Base-by-base conservation (phyloP, 2,797 vertebrate genomes). In the Florisuga fusca region DNA sequence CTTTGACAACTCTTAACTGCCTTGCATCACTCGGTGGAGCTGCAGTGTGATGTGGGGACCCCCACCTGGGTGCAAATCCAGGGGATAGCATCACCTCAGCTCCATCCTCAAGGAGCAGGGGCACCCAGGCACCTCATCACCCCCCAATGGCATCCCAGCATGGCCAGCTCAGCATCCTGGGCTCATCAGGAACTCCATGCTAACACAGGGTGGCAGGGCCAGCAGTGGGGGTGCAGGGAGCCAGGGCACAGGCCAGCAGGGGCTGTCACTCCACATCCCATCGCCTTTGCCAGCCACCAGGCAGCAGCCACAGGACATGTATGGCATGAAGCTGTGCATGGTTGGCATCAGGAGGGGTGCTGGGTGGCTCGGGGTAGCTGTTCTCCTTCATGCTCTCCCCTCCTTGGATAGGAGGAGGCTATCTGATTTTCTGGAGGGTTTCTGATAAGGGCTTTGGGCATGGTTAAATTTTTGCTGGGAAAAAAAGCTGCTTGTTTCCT, bases 91-190 rank as follows among this genome's bases (percentile, higher is more conserved):
- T 41, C 38, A 41, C 38, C 38, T 41, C 38, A 22, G 34, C 75
- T 76, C 15, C 21, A 3, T 43, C 61, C 23, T 75, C 9, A 8
- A 34, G 74, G 57, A 27, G 7, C 58, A 34, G 23, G 54, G 46
- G 38, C 29, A 13, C 31, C 2, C 0, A 36, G 15, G 15, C 87
- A 50, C 68, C 53, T 33, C 1, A 0, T 27, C 46, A 20, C 20
- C 23, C n/a, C 11, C 10, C 9, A 9, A 69, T n/a, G 72, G 88
- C 69, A 55, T 34, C 29, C 41, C 1, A 0, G 27, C 1, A 1
- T 0, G n/a, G 72, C 81, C 3, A 0, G 50, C 50, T 9, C 7
- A 0, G 59, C 2, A 0, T 64, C 41, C 51, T 6, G 1, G 72
- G 43, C 83, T 58, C 8, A 0, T 74, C 57, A 43, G 84, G 41